A percentile compares a stretch with the other conserved stretches of the same genome.
Conservation (phyloP, 2,797 vertebrate species). For the Peromyscus nudipes region DNA sequence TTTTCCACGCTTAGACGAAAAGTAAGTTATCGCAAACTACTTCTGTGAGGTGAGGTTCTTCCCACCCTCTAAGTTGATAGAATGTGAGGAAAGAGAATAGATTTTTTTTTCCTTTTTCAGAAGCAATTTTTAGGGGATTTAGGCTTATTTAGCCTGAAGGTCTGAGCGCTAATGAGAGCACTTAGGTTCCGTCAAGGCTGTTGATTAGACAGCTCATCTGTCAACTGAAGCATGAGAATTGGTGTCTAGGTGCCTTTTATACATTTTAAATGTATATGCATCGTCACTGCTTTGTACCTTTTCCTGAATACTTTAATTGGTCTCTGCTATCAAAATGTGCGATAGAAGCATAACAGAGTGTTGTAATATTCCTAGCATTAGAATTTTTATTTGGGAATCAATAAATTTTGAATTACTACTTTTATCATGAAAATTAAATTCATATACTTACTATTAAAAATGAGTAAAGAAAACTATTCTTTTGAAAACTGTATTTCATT, state of each 20-base stretch:
- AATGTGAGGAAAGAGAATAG: conserved; percentile 86
- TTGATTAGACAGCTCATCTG: conserved; percentile 91
- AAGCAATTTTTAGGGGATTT: conserved; percentile 91
- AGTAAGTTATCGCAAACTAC: conserved; percentile 87
- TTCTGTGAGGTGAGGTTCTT: conserved; percentile 68
- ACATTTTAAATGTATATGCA: conserved; percentile 80
- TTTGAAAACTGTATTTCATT: conserved; percentile 63
- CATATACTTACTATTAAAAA: conserved; percentile 52
- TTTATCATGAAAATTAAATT: conserved; percentile 70
- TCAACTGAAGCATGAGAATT: conserved; percentile 89
- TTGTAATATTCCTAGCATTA: conserved; percentile 54
- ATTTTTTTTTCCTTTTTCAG: conserved; percentile 87
- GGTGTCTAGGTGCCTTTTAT: conserved; percentile 87
- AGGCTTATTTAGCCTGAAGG: conserved; percentile 90
- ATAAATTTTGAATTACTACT: conserved; percentile 49
- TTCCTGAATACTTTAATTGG: conserved; percentile 82
- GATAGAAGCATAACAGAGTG: conserved; percentile 1
- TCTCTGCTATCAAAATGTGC: conserved; percentile 51
- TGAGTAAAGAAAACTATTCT: conserved; percentile 52
- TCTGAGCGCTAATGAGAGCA: conserved; percentile 91
- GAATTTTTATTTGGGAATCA: conserved; percentile 57
- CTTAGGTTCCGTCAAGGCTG: conserved; percentile 89
- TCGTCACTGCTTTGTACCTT: conserved; percentile 79
- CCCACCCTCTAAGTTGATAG: conserved; percentile 82
- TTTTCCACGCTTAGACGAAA: conserved; percentile 85